Percentiles rank a stretch among this genome's conserved stretches.
Evolutionary conservation across 1,140 invertebrate genomes (phyloP).

Genomic region (Hesperophylax magnus): DNA sequence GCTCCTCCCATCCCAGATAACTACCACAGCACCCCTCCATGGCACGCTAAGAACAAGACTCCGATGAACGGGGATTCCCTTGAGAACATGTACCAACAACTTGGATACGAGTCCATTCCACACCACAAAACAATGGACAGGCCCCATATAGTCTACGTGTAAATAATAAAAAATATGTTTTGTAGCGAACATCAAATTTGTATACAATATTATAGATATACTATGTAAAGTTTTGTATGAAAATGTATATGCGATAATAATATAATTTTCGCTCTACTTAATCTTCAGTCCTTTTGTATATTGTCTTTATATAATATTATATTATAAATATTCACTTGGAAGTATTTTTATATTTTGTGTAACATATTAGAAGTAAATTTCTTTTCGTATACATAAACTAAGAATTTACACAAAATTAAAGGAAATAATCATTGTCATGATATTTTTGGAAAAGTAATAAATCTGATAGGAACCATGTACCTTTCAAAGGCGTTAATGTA

Average conservation of each 20-base stretch:
- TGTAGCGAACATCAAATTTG: slow-evolving; percentile 35
- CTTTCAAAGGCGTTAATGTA: slow-evolving; percentile 41
- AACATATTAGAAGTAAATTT: slow-evolving; percentile 43
- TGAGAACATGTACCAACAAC: slow-evolving; percentile 73
- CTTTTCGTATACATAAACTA: slow-evolving; percentile 30
- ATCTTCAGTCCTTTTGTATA: slow-evolving; percentile 56
- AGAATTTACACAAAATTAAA: slow-evolving; percentile 24
- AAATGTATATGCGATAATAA: slow-evolving; percentile 44
- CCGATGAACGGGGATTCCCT: slow-evolving; percentile 66
- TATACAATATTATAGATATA: slow-evolving; percentile 29
- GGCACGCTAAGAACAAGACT: slow-evolving; percentile 71
- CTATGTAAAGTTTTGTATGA: slow-evolving; percentile 52
- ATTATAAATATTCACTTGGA: slow-evolving; percentile 46
- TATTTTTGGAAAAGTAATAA: slow-evolving; percentile 27
- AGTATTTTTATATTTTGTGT: slow-evolving; percentile 59
- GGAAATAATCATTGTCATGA: slow-evolving; percentile 18
- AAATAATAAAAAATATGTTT: slow-evolving; percentile 59
- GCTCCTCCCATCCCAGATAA: slow-evolving; percentile 71
- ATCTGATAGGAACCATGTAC: slow-evolving; percentile 33
- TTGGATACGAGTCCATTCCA: slow-evolving; percentile 72
- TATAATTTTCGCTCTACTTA: slow-evolving; percentile 24
- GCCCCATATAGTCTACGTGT: slow-evolving; percentile 77
- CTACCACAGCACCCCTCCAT: slow-evolving; percentile 72
- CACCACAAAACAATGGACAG: slow-evolving; percentile 70
- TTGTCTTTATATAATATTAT: slow-evolving; percentile 45